Evolutionary conservation across 2,888 invertebrate species (phyloP).

Genomic region (Campaea margaritaria): DNA sequence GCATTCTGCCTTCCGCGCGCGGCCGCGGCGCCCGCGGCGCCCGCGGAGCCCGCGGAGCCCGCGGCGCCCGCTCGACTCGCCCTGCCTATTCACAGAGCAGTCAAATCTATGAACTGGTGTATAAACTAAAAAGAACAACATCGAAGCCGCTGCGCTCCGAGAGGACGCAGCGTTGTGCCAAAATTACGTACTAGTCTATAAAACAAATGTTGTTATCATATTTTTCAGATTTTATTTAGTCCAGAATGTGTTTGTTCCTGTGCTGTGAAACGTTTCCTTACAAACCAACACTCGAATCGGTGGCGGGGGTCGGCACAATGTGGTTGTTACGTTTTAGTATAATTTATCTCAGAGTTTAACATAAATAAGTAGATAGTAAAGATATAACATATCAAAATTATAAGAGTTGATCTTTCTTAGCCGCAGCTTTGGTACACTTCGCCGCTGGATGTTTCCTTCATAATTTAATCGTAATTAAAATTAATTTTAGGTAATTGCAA

Average conservation of each 20-base stretch:
- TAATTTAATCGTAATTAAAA: slow-evolving; percentile 17
- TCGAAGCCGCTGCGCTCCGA: slow-evolving; percentile 75
- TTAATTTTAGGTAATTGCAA: slow-evolving; percentile 34
- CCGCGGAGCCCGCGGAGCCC: no score
- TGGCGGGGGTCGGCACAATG: slow-evolving; percentile 62
- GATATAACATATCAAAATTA: slow-evolving; percentile 43
- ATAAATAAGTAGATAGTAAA: slow-evolving; percentile 40
- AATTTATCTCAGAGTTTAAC: slow-evolving; percentile 43
- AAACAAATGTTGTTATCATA: slow-evolving; percentile 83
- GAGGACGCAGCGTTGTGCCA: slow-evolving; percentile 81
- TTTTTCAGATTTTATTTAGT: slow-evolving; percentile 85
- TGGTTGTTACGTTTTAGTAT: slow-evolving; percentile 61
- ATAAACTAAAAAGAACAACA: slow-evolving; percentile 69
- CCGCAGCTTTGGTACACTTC: slow-evolving; percentile 15
- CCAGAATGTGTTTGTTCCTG: slow-evolving; percentile 84
- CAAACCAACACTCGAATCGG: slow-evolving; percentile 77
- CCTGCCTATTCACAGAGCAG: slow-evolving; percentile 69
- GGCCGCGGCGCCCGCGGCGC: slow-evolving; percentile 23
- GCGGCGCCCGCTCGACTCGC: slow-evolving; percentile 34
- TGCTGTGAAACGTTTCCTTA: slow-evolving; percentile 80
- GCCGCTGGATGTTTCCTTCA: slow-evolving; percentile 17
- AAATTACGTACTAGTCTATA: slow-evolving; percentile 84
- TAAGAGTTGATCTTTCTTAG: slow-evolving; percentile 25
- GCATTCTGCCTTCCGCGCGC: slow-evolving; percentile 24
- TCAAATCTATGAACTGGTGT: slow-evolving; percentile 57